Conservation (phyloP, 2,113 vertebrate species). For the Coreoperca whiteheadi region DNA sequence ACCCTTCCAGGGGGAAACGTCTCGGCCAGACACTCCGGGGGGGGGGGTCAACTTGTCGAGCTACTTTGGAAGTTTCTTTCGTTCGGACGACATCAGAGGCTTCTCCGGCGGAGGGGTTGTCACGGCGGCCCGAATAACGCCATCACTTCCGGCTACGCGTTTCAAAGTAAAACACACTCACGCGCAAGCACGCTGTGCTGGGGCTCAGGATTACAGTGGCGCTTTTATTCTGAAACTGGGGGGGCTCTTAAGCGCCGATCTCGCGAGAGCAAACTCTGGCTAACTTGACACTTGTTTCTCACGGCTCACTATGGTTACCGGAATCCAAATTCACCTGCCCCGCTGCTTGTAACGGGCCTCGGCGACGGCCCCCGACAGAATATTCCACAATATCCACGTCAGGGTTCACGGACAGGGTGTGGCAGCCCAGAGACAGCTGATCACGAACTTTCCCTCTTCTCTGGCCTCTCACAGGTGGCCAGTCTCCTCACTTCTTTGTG, state of each 20-base stretch:
- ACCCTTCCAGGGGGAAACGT: rapidly evolving
- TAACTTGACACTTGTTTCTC: conserved; percentile 29
- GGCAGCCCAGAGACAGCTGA: not conserved
- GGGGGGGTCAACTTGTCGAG: conserved; percentile 28
- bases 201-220: rapidly evolving
- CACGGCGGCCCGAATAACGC: rapidly evolving
- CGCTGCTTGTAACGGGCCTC: not conserved
- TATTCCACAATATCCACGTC: too few species aligned
- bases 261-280: not conserved
- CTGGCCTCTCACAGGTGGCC: too few species aligned
- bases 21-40: too few species aligned
- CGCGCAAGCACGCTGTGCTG: rapidly evolving
- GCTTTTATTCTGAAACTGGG: conserved; percentile 54
- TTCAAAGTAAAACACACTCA: conserved; percentile 33
- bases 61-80: conserved; percentile 55
- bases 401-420: not conserved
- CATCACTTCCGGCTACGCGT: rapidly evolving
- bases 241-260: rapidly evolving
- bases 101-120: not conserved
- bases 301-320: conserved; percentile 66
- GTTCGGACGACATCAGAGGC: conserved; percentile 30
- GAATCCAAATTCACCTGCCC: conserved; percentile 61
- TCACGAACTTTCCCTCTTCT: too few species aligned
- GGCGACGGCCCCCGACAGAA: not conserved
- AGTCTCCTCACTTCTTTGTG: not conserved